Evolutionary conservation across 2,797 vertebrate genomes (phyloP).

Genomic region (Odontamblyopus lacepedii): DNA sequence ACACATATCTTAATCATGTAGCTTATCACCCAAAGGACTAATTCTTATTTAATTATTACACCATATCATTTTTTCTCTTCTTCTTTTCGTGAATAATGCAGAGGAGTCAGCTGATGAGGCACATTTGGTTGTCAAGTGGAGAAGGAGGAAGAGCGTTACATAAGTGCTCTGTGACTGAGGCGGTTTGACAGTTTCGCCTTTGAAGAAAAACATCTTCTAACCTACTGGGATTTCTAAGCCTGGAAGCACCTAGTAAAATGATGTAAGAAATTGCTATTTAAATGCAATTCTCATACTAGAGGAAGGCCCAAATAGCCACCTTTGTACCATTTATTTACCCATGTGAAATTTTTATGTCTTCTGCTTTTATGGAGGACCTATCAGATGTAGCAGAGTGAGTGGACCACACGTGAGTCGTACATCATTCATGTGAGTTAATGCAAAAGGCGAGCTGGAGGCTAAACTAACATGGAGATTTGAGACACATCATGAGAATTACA

Average conservation of each 20-base stretch:
- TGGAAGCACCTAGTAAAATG: neutral
- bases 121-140: slow-evolving; percentile 55
- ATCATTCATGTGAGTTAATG: slow-evolving; percentile 67
- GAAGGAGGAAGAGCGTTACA: slow-evolving; percentile 38
- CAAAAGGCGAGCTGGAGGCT: slow-evolving; percentile 43
- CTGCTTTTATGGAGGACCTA: slow-evolving; percentile 22
- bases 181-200: slow-evolving; percentile 38
- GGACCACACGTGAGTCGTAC: slow-evolving; percentile 39
- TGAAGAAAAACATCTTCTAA: slow-evolving; percentile 35
- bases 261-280: slow-evolving; percentile 26
- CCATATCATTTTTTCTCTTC: slow-evolving; percentile 42
- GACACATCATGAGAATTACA: slow-evolving; percentile 45
- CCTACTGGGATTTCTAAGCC: slow-evolving; percentile 17
- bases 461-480: slow-evolving; percentile 35
- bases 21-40: slow-evolving; percentile 22
- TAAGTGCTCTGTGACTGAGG: slow-evolving; percentile 37
- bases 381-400: slow-evolving; percentile 34
- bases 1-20: neutral
- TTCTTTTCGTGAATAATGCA: slow-evolving; percentile 59
- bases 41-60: slow-evolving; percentile 34
- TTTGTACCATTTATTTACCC: neutral
- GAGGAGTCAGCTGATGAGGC: slow-evolving; percentile 58
- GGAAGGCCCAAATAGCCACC: neutral
- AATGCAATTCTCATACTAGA: neutral
- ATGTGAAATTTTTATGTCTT: neutral